Evolutionary conservation across 2,888 invertebrate genomes (phyloP).

Genomic region (Dryadula phaetusa): DNA sequence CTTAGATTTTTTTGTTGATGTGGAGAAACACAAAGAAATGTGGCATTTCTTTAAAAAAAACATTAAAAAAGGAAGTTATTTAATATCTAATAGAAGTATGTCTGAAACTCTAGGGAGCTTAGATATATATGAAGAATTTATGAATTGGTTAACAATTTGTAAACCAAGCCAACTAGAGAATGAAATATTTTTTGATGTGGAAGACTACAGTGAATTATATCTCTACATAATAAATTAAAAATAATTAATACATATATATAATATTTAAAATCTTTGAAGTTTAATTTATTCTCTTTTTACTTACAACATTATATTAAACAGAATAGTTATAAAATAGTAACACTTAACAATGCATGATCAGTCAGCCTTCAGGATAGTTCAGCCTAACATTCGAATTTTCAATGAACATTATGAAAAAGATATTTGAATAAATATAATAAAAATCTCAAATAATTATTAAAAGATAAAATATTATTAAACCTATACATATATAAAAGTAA

Average conservation of each 20-base stretch:
- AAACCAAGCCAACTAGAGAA: conserved; percentile 73
- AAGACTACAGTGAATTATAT: conserved; percentile 69
- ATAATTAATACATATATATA: too few relatives aligned
- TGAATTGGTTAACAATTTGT: conserved; percentile 76
- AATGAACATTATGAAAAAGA: too few relatives aligned
- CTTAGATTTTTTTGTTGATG: conserved; percentile 87
- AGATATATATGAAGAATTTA: conserved; percentile 74
- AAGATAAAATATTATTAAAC: too few relatives aligned
- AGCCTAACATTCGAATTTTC: too few relatives aligned
- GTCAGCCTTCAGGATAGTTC: too few relatives aligned
- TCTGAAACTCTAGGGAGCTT: conserved; percentile 78
- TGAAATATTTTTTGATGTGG: conserved; percentile 73
- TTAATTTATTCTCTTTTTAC: not conserved
- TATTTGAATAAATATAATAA: too few relatives aligned
- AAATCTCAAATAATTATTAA: too few relatives aligned
- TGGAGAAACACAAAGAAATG: conserved; percentile 83
- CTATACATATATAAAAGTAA: too few relatives aligned
- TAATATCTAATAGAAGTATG: conserved; percentile 85
- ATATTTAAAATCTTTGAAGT: too few relatives aligned
- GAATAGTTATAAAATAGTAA: too few relatives aligned
- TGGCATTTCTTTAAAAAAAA: conserved; percentile 85
- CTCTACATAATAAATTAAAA: conserved; percentile 77
- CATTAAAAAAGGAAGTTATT: conserved; percentile 81
- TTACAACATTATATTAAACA: too few relatives aligned
- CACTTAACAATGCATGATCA: too few relatives aligned